These are phyloP conservation scores for Otolemur garnettii DNA, from an alignment of 2,113 vertebrate species.

Conservation along the genomic window DNA sequence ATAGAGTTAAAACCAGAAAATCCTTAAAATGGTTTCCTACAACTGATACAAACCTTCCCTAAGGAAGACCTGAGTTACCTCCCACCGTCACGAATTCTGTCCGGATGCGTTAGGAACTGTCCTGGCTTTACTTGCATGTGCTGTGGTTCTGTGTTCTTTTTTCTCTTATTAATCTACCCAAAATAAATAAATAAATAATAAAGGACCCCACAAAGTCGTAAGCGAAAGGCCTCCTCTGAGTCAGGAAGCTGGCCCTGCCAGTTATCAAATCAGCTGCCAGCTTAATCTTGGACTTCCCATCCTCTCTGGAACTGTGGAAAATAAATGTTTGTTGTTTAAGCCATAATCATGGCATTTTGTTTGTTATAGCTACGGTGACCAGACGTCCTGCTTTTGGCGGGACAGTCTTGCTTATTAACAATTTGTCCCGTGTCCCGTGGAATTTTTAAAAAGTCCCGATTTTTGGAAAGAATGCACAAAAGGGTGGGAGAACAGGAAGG, in stretches of 20 bases:
- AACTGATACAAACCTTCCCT: background rate
- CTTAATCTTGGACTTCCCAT: fast-evolving
- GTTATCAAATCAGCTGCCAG: background rate
- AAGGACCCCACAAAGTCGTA: background rate
- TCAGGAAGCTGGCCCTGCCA: background rate
- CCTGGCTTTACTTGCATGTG: background rate
- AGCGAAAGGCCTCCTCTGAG: background rate
- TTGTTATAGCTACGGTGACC: background rate
- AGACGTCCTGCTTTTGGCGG: too few relatives aligned
- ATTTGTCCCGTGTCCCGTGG: too few relatives aligned
- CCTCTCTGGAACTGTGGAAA: background rate
- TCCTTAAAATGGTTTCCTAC: background rate
- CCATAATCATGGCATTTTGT: background rate
- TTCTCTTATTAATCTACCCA: too few relatives aligned
- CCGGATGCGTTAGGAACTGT: background rate
- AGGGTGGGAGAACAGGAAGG: too few relatives aligned
- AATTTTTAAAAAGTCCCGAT: too few relatives aligned
- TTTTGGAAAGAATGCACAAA: too few relatives aligned
- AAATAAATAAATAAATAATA: too few relatives aligned
- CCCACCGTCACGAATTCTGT: background rate
- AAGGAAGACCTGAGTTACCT: background rate
- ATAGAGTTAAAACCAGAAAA: slow-evolving; percentile 33
- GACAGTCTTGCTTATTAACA: too few relatives aligned
- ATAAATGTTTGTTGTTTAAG: background rate
- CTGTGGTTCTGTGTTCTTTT: background rate